Base-by-base conservation (phyloP, 2,113 vertebrate genomes). In the Heteronetta atricapilla region DNA sequence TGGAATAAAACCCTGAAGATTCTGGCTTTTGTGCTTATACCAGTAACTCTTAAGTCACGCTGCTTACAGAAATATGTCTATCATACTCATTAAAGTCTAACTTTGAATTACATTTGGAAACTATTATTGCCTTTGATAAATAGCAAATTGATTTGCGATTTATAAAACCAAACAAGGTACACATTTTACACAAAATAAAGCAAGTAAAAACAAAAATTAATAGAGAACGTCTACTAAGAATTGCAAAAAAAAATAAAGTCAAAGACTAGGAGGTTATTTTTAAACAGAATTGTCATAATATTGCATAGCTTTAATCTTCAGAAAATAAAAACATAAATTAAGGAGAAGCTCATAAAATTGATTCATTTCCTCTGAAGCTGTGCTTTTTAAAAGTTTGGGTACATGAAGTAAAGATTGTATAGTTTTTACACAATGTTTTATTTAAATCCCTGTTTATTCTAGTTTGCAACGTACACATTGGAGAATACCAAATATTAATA, bases 321-420 rank as follows among this genome's bases (percentile, higher is more conserved):
- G 58, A 77, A 95, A 82, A 46, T 38, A 70, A 66, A n/a, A 38
- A 0, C 23, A 48, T 46, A 83, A 87, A 69, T 88, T 89, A 96
- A 94, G 95, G 38, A 91, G 80, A 42, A 91, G 53, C 19, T 95
- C 40, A 74, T 85, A 72, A 78, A 95, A 73, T 62, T 52, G 6
- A 88, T 55, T 95, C 88, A 59, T 78, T 87, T 95, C 26, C 46
- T 94, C 60, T 94, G 68, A 88, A 82, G 60, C 28, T 88, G 58
- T 38, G 28, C 40, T 82, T 26, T 28, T 90, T n/a, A 68, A 87
- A 95, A 91, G 20, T 59, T 83, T 67, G 44, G 8, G 26, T 94
- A 59, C 85, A 33, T 89, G 89, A 95, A 94, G 22, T 75, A 79
- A 70, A 95, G 9, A 8, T 82, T 90, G 44, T 82, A 59, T 92